A percentile compares a stretch with the other conserved stretches of the same genome.
Conservation (phyloP, 1,140 invertebrate genomes). For the Meloidogyne floridensis region DNA sequence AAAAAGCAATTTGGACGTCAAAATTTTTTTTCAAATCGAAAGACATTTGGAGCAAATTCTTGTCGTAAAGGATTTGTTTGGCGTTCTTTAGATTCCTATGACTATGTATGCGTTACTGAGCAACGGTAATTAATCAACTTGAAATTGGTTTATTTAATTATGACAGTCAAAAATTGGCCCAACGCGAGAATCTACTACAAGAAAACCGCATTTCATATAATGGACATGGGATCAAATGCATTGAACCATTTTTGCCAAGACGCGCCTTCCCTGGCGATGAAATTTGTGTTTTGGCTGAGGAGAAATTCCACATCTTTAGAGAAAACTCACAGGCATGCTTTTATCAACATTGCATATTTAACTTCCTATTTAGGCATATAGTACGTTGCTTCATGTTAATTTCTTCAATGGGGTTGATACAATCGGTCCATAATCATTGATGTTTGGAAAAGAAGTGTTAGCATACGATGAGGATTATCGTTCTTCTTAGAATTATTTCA, state of each 20-base stretch:
- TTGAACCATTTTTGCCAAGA: slow-evolving; percentile 38
- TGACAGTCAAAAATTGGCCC: slow-evolving; percentile 14
- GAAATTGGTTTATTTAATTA: background rate
- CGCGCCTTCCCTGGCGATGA: slow-evolving; percentile 45
- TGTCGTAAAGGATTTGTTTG: slow-evolving; percentile 49
- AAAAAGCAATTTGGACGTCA: slow-evolving; percentile 34
- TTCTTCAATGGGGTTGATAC: slow-evolving; percentile 60
- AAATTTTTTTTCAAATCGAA: slow-evolving; percentile 39
- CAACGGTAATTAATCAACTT: slow-evolving; percentile 40
- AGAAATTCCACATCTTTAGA: slow-evolving; percentile 36
- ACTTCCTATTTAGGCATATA: slow-evolving; percentile 29
- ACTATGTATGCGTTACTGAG: slow-evolving; percentile 54
- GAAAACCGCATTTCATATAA: background rate
- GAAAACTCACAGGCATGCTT: slow-evolving; percentile 46
- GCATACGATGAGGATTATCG: too few relatives aligned
- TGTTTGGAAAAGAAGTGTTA: too few relatives aligned
- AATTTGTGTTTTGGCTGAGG: slow-evolving; percentile 41
- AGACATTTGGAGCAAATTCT: slow-evolving; percentile 53
- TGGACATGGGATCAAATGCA: slow-evolving; percentile 26
- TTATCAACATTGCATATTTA: background rate
- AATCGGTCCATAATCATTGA: slow-evolving; percentile 42
- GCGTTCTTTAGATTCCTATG: slow-evolving; percentile 53
- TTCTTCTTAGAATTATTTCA: too few relatives aligned
- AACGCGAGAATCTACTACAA: slow-evolving; percentile 31
- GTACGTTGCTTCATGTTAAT: slow-evolving; percentile 44